phyloP scores from a whole-genome alignment of 1,140 invertebrate species.

The Antheraea mylitta region DNA sequence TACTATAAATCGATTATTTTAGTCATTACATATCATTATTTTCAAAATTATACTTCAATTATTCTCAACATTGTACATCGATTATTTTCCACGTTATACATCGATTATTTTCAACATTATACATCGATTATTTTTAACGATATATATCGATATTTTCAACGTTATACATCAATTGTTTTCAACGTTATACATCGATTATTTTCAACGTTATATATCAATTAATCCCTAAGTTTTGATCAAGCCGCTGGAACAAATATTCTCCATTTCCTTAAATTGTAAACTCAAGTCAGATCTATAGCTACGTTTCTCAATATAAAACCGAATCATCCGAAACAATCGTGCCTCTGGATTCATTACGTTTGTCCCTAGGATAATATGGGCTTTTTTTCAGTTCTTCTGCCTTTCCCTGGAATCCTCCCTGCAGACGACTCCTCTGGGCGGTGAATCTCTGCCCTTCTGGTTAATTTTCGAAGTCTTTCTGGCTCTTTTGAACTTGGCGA shows the following conservation, averaged over 20 bases:
- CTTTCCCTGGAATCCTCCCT: slow-evolving; percentile 87
- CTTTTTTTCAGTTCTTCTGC: slow-evolving; percentile 62
- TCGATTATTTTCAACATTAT: slow-evolving; percentile 2
- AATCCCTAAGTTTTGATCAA: neutral
- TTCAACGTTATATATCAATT: neutral
- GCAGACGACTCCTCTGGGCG: slow-evolving; percentile 80
- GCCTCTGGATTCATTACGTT: neutral
- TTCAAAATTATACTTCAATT: slow-evolving; percentile 11
- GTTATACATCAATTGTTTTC: slow-evolving; percentile 15
- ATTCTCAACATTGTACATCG: neutral
- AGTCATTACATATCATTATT: neutral
- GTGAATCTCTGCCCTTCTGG: slow-evolving; percentile 79
- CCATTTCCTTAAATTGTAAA: neutral
- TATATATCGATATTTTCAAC: neutral
- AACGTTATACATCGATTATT: neutral
- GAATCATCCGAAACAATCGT: neutral
- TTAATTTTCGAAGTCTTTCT: slow-evolving; percentile 82
- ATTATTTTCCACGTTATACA: neutral
- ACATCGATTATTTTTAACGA: slow-evolving; percentile 17
- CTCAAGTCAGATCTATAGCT: neutral
- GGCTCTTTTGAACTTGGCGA: slow-evolving; percentile 93
- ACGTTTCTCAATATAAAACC: neutral
- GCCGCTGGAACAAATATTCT: neutral
- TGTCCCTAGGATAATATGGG: neutral
- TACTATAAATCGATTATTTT: slow-evolving; percentile 20